Evolutionary conservation across 2,888 invertebrate species (phyloP).

Genomic region (Petrophora chlorosata): DNA sequence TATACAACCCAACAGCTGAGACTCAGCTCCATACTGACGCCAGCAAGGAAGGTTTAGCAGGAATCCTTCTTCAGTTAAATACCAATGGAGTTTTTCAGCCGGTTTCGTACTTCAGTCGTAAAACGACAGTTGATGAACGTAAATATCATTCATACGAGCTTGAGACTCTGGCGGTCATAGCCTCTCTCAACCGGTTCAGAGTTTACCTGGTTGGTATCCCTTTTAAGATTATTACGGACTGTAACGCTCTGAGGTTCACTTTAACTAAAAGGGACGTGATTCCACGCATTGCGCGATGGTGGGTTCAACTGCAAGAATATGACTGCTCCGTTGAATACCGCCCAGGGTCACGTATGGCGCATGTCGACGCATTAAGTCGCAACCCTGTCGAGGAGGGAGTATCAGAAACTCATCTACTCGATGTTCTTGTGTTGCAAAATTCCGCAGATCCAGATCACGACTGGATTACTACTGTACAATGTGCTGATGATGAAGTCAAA

Average conservation of each 20-base stretch:
- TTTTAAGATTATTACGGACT: constrained; percentile 38
- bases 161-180: constrained; percentile 24
- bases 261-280: constrained; percentile 32
- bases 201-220: constrained; percentile 33
- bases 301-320: neutral
- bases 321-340: neutral
- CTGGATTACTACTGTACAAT: constrained; percentile 30
- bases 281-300: constrained; percentile 31
- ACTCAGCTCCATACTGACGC: constrained; percentile 55
- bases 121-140: constrained; percentile 33
- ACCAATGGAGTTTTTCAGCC: constrained; percentile 18
- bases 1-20: constrained; percentile 39
- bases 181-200: constrained; percentile 17
- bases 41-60: constrained; percentile 42
- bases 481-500: constrained; percentile 30
- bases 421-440: neutral
- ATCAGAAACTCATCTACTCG: neutral
- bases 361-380: neutral
- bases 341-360: neutral
- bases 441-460: neutral
- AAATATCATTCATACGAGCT: constrained; percentile 35
- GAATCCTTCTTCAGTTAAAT: constrained; percentile 44
- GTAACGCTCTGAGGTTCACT: constrained; percentile 30
- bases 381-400: neutral
- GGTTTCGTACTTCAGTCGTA: constrained; percentile 37